Base-by-base conservation (phyloP, 2,888 invertebrate genomes). In the Tholera decimalis region DNA sequence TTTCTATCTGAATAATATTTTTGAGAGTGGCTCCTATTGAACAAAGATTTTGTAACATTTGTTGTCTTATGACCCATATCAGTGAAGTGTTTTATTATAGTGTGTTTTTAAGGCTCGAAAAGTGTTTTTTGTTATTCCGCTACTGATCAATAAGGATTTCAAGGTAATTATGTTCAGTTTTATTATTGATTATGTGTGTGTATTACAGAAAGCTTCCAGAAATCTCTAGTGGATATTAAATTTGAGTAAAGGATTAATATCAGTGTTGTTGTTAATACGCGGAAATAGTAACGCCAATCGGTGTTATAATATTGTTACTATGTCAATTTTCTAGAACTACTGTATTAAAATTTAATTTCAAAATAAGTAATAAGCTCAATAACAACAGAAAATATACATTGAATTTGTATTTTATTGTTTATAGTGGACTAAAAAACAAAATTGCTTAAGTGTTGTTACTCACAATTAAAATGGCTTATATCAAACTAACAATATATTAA, bases 1-100 rank as follows among this genome's bases (percentile, higher is more conserved):
- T 86, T 88, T 85, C 80, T 81, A 84, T 63, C 72, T 61, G 70
- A 58, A 63, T 73, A 63, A 60, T 83, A 83, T 84, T 87, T 88
- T 87, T 79, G 80, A 87, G 68, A 71, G 26, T 30, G 22, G 37
- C 37, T 47, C 66, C 75, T 70, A 73, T 78, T 66, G 69, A 74
- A 39, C 7, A 69, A 66, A 61, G 55, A 71, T 76, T 81, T 83
- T 72, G 55, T 72, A 68, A 54, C 61, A 59, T 82, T 51, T 77
- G 56, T 69, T 70, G 49, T 64, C 53, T 43, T 51, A 54, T 39
- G 53, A 77, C 66, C 47, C 76, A 80, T 82, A 73, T 79, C 79
- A 79, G 59, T 77, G 67, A 20, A n/a, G n/a, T 26, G 79, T 54
- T 60, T 55, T 41, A n/a, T 46, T 56, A 30, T 43, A 55, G 62